phyloP scores from a whole-genome alignment of 2,113 vertebrate species.

The Alethe castanea region DNA sequence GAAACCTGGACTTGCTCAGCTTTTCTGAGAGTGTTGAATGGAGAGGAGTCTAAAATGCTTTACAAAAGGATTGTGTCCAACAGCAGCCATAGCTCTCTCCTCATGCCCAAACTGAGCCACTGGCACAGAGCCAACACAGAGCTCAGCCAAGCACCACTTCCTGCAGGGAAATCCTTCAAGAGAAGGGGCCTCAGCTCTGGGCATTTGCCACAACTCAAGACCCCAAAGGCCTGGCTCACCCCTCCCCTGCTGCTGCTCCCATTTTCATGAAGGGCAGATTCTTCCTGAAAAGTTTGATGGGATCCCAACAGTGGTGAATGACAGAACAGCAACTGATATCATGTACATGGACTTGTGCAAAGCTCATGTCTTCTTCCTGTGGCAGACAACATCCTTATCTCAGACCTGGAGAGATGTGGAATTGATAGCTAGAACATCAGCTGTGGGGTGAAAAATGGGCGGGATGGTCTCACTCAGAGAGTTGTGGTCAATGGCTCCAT shows the following conservation, averaged over 20 bases:
- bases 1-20: accelerated
- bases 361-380: neutral
- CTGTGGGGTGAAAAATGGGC: neutral
- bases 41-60: neutral
- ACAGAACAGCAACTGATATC: neutral
- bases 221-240: neutral
- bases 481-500: accelerated
- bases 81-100: neutral
- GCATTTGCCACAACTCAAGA: neutral
- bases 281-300: neutral
- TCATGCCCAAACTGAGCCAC: neutral
- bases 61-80: neutral
- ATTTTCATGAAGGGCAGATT: neutral
- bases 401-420: neutral
- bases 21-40: neutral
- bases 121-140: neutral
- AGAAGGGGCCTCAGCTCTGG: neutral
- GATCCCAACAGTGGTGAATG: no score
- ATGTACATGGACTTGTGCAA: neutral
- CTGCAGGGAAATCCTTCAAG: neutral
- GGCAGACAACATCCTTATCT: neutral
- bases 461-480: neutral
- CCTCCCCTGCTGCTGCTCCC: neutral
- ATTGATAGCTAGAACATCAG: neutral
- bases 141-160: neutral